A percentile compares a stretch with the other conserved stretches of the same genome.
phyloP scores from a whole-genome alignment of 2,888 invertebrate species.

The Tupiocoris notatus region DNA sequence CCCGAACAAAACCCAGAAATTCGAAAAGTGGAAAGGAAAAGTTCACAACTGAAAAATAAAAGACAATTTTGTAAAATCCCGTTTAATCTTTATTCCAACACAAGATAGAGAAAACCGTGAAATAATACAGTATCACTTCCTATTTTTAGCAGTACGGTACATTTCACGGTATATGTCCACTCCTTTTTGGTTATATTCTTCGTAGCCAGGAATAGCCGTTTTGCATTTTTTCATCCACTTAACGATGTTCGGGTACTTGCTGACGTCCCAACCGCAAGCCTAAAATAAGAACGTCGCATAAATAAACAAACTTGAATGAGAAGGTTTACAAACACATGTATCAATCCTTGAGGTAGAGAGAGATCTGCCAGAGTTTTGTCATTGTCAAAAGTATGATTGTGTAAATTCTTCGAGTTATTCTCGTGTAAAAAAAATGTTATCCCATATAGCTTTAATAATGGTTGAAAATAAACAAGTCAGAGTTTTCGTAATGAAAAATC shows the following conservation, averaged over 20 bases:
- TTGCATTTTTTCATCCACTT: slow-evolving; percentile 65
- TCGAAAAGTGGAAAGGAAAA: no score
- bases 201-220: slow-evolving; percentile 61
- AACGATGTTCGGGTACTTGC: slow-evolving; percentile 66
- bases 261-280: slow-evolving; percentile 63
- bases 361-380: no score
- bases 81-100: no score
- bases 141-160: slow-evolving; percentile 25
- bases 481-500: no score
- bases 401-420: no score
- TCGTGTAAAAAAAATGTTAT: no score
- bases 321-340: no score
- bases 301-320: neutral
- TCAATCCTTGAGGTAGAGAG: no score
- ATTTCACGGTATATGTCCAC: slow-evolving; percentile 32
- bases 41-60: no score
- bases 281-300: slow-evolving; percentile 46
- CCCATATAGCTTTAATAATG: no score
- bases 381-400: neutral
- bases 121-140: neutral
- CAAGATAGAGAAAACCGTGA: neutral
- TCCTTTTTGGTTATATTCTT: slow-evolving; percentile 53
- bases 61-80: neutral
- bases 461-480: neutral
- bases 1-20: no score